Conservation (phyloP, 2,888 invertebrate species). For the Andrena bicolor region DNA sequence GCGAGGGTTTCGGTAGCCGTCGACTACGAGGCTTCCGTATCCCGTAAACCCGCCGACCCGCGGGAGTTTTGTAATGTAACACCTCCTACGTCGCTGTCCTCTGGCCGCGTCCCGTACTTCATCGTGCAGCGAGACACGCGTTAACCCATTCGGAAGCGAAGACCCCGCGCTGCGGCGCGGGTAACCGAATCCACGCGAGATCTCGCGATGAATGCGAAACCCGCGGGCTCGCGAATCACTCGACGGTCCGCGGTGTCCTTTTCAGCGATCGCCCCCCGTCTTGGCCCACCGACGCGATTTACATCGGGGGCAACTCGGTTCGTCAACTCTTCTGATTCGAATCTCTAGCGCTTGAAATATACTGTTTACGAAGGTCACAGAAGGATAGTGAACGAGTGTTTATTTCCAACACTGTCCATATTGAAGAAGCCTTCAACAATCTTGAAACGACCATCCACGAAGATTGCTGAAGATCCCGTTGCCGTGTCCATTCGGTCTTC, state of each 20-base stretch:
- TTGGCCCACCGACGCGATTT: conserved; percentile 10
- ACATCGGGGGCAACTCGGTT: not conserved
- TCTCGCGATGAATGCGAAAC: conserved; percentile 62
- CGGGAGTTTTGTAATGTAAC: conserved; percentile 72
- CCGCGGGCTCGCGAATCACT: conserved; percentile 40
- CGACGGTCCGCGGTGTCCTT: conserved; percentile 41
- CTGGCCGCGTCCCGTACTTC: conserved; percentile 47
- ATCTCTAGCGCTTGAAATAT: too few relatives aligned
- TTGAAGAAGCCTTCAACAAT: too few relatives aligned
- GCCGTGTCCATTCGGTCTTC: not conserved
- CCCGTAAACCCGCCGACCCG: conserved; percentile 65
- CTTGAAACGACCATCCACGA: not conserved
- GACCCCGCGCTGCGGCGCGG: conserved; percentile 23
- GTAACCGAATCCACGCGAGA: conserved; percentile 70
- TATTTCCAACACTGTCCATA: too few relatives aligned
- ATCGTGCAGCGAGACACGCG: conserved; percentile 55
- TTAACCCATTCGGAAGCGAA: conserved; percentile 62
- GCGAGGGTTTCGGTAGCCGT: conserved; percentile 74
- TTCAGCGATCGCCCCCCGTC: conserved; percentile 38
- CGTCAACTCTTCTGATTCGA: not conserved
- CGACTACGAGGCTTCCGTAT: conserved; percentile 71
- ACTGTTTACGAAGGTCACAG: too few relatives aligned
- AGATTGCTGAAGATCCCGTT: not conserved
- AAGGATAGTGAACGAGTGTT: too few relatives aligned
- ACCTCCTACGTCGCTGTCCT: conserved; percentile 57